Conservation (phyloP, 2,797 vertebrate genomes). For the Alfaro cultratus region DNA sequence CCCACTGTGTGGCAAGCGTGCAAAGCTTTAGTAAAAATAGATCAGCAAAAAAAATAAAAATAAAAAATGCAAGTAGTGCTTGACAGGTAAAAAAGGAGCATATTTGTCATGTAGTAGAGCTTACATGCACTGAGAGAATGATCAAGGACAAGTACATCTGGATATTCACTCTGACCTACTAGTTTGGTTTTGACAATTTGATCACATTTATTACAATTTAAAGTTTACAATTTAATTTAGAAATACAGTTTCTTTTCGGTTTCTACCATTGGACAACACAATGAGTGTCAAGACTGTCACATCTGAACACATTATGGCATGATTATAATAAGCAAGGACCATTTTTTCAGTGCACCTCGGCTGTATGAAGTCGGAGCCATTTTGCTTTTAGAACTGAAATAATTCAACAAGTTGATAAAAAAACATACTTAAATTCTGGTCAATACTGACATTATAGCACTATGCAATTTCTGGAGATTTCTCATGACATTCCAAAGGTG, state of each 20-base stretch:
- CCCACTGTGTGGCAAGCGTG: background rate
- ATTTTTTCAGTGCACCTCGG: background rate
- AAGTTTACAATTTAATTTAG: background rate
- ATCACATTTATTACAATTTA: background rate
- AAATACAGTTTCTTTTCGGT: background rate
- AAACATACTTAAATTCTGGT: background rate
- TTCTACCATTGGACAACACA: background rate
- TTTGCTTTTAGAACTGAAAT: background rate
- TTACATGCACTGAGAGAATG: background rate
- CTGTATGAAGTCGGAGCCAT: background rate
- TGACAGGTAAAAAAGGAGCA: background rate
- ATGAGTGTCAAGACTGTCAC: background rate
- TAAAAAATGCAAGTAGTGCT: background rate
- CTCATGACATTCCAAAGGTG: background rate
- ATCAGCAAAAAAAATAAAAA: background rate
- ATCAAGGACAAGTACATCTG: background rate
- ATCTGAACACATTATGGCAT: background rate
- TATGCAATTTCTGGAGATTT: background rate
- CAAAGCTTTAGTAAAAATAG: constrained; percentile 6
- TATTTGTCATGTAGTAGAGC: background rate
- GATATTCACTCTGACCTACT: background rate
- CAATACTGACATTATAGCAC: background rate
- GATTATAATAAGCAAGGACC: background rate
- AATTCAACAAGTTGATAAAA: background rate
- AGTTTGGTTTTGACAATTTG: background rate